These are phyloP conservation scores for Macroteleia sp. DNA, from an alignment of 2,888 invertebrate species.

Conservation along the genomic window DNA sequence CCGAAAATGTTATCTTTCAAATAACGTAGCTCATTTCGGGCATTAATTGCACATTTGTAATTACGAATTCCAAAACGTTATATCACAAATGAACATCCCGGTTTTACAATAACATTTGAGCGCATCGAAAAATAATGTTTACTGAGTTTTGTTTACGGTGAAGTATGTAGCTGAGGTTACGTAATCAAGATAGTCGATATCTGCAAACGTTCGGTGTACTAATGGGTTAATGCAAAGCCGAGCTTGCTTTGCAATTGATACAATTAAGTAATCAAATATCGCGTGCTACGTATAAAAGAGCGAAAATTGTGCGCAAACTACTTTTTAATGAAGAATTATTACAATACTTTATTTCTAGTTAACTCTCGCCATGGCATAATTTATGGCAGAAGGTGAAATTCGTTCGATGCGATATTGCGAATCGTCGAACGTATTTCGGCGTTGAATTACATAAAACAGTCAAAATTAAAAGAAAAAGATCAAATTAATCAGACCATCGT, in stretches of 20 bases:
- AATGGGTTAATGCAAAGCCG: constrained; percentile 29
- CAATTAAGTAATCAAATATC: constrained; percentile 59
- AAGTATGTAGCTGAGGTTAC: constrained; percentile 34
- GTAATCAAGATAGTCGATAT: constrained; percentile 35
- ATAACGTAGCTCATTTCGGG: constrained; percentile 7
- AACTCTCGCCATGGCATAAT: constrained; percentile 26
- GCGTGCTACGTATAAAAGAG: constrained; percentile 30
- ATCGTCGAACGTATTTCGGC: constrained; percentile 11
- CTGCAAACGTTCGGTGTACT: constrained; percentile 13
- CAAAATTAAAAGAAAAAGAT: constrained; percentile 13
- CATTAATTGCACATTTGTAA: constrained; percentile 26
- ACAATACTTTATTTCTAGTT: constrained; percentile 38
- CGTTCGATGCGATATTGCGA: constrained; percentile 26
- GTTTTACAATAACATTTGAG: constrained; percentile 28
- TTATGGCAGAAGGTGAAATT: constrained; percentile 27
- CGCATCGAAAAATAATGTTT: constrained; percentile 30
- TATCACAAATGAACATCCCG: constrained; percentile 19
- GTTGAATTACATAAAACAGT: constrained; percentile 14
- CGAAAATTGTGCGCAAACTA: constrained; percentile 39
- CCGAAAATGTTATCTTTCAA: constrained; percentile 24
- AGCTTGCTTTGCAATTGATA: constrained; percentile 45
- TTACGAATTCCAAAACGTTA: constrained; percentile 22
- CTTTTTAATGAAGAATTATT: constrained; percentile 53
- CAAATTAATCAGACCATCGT: not conserved
- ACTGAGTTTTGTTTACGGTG: constrained; percentile 38